phyloP scores from a whole-genome alignment of 2,888 invertebrate genomes.

The Bembecia ichneumoniformis region DNA sequence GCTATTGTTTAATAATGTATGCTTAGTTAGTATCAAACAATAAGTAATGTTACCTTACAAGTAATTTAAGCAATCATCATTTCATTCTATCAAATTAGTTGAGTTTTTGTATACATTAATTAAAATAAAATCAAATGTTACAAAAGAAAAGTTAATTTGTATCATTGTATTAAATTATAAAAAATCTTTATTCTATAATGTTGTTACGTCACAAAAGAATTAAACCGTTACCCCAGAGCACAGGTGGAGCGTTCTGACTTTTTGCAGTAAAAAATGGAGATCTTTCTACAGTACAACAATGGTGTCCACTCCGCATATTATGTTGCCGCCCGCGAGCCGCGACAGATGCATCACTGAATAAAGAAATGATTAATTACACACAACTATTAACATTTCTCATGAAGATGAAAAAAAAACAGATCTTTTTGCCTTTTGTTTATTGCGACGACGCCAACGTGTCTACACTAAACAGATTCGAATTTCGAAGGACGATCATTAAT shows the following conservation, averaged over 20 bases:
- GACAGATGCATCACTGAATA: constrained; percentile 64
- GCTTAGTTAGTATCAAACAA: too few species aligned
- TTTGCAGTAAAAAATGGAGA: constrained; percentile 41
- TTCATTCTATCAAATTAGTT: too few species aligned
- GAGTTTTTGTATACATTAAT: too few species aligned
- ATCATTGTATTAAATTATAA: too few species aligned
- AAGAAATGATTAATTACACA: constrained; percentile 58
- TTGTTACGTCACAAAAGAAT: constrained; percentile 23
- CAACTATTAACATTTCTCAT: constrained; percentile 58
- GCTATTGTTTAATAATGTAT: too few species aligned
- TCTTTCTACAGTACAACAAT: constrained; percentile 40
- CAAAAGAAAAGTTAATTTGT: too few species aligned
- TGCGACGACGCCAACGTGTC: constrained; percentile 69
- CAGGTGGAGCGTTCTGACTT: constrained; percentile 52
- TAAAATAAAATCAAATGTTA: too few species aligned
- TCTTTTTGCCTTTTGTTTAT: constrained; percentile 66
- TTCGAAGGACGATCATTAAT: constrained; percentile 67
- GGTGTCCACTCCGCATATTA: constrained; percentile 18
- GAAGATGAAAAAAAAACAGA: constrained; percentile 48
- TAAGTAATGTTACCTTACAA: too few species aligned
- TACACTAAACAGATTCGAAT: constrained; percentile 68
- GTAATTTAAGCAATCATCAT: too few species aligned
- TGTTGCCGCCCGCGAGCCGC: constrained; percentile 53
- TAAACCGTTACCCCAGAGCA: constrained; percentile 27
- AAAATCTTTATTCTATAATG: constrained; percentile 18